These are phyloP conservation scores for Neogobius melanostomus DNA, from an alignment of 2,113 vertebrate species.

Conservation along the genomic window DNA sequence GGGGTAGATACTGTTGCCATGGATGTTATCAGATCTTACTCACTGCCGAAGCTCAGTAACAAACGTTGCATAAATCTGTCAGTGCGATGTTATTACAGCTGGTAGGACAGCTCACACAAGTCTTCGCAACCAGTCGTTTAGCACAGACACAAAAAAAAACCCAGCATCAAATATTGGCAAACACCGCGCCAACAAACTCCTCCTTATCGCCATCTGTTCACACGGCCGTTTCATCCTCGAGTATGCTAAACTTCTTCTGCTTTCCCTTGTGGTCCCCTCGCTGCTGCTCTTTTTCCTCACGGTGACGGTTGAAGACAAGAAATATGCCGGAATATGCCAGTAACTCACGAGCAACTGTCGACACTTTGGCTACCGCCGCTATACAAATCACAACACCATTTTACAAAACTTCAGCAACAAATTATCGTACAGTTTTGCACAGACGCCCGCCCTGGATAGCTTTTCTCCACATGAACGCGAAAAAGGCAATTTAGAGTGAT, in stretches of 20 bases:
- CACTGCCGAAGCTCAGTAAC: conserved; percentile 38
- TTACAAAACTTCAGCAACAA: conserved; percentile 15
- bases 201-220: conserved; percentile 62
- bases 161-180: conserved; percentile 27
- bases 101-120: conserved; percentile 37
- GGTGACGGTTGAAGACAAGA: conserved; percentile 36
- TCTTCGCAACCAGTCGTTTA: conserved; percentile 39
- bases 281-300: conserved; percentile 37
- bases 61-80: conserved; percentile 48
- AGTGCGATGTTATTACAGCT: conserved; percentile 66
- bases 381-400: conserved; percentile 35
- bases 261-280: conserved; percentile 39
- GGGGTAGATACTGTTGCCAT: conserved; percentile 6
- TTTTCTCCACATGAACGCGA: conserved; percentile 13
- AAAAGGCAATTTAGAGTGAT: conserved; percentile 16
- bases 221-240: conserved; percentile 40
- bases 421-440: conserved; percentile 19
- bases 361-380: conserved; percentile 16
- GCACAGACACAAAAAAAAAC: conserved; percentile 39
- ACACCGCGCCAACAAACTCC: conserved; percentile 38
- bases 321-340: conserved; percentile 28
- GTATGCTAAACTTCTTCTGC: conserved; percentile 30
- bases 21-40: conserved; percentile 7
- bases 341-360: conserved; percentile 49
- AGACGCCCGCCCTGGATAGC: neutral